phyloP scores from a whole-genome alignment of 1,140 invertebrate species.

The Bilobella aurantiaca region DNA sequence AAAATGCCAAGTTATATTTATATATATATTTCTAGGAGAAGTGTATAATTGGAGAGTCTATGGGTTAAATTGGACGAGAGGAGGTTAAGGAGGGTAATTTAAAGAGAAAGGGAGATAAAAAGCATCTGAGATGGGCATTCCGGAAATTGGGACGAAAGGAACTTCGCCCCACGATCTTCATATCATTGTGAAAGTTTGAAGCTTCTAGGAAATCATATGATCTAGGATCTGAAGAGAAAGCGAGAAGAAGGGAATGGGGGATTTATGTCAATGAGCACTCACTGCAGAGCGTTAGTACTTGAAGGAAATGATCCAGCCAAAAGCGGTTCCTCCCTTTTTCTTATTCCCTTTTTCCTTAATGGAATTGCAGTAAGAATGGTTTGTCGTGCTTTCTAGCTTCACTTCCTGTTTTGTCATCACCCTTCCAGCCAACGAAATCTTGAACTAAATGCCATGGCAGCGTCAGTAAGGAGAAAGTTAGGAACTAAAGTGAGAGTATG shows the following conservation, averaged over 20 bases:
- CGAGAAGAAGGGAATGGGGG: neutral
- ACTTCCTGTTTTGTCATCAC: conserved; percentile 2
- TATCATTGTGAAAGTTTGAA: neutral
- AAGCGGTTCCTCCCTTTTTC: neutral
- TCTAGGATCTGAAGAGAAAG: neutral
- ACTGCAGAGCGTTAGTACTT: neutral
- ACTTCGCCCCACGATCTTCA: neutral
- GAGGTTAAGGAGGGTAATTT: neutral
- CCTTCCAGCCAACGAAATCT: neutral
- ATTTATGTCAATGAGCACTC: neutral
- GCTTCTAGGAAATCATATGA: neutral
- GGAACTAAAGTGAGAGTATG: no score
- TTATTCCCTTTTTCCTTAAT: neutral
- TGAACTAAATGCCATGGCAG: neutral
- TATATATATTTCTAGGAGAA: neutral
- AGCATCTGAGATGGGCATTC: neutral
- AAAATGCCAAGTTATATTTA: neutral
- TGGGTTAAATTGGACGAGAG: neutral
- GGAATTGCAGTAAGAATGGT: neutral
- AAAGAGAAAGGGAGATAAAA: neutral
- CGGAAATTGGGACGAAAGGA: conserved; percentile 5
- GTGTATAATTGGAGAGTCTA: neutral
- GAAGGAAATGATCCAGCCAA: conserved; percentile 5
- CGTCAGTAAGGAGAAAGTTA: neutral
- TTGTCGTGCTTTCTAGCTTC: neutral